phyloP scores from a whole-genome alignment of 2,888 invertebrate species.

The Lithosia quadra region DNA sequence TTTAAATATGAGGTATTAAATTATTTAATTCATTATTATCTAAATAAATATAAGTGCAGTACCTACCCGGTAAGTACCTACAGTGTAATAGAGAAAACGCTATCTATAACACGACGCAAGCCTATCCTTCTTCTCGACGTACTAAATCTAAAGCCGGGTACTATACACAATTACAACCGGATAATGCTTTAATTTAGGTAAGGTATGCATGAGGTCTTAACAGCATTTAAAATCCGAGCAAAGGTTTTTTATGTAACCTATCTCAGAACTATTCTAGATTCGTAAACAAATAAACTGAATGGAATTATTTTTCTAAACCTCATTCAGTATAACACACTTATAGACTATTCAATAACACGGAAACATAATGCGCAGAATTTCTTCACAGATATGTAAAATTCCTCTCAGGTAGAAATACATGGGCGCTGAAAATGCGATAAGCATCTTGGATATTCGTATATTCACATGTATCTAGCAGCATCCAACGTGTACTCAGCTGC shows the following conservation, averaged over 20 bases:
- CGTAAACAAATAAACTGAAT: background rate
- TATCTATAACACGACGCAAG: background rate
- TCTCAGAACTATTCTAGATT: no score
- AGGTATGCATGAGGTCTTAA: background rate
- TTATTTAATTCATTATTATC: no score
- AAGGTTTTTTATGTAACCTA: no score
- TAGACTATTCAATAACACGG: conserved; percentile 35
- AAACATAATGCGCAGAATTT: conserved; percentile 35
- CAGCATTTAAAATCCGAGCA: background rate
- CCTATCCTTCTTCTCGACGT: background rate
- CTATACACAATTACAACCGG: background rate
- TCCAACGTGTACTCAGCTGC: conserved; percentile 41
- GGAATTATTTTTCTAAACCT: conserved; percentile 4
- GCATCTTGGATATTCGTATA: conserved; percentile 30
- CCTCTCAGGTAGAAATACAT: conserved; percentile 29
- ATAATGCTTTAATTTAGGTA: background rate
- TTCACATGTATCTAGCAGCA: background rate
- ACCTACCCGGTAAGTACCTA: no score
- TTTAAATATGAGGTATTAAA: no score
- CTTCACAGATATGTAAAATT: conserved; percentile 38
- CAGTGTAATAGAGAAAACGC: background rate
- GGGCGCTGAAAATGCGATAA: conserved; percentile 39
- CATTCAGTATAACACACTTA: conserved; percentile 27
- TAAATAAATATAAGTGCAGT: no score
- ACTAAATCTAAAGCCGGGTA: background rate